Conservation (phyloP, 1,140 invertebrate species). For the Campodea augens region DNA sequence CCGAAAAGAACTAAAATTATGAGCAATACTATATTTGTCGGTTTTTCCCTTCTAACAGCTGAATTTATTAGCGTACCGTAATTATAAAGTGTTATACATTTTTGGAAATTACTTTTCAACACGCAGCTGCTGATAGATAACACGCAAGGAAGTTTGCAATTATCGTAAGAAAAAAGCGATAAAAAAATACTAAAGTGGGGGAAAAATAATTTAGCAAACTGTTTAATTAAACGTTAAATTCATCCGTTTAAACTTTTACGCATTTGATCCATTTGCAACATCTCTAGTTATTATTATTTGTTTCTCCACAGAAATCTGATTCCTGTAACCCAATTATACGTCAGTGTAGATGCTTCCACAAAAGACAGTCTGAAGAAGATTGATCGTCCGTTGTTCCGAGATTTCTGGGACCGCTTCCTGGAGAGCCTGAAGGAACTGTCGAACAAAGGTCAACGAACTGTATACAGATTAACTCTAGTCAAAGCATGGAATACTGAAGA, state of each 20-base stretch:
- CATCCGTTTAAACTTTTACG: no score
- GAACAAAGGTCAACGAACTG: slow-evolving; percentile 39
- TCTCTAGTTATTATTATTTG: slow-evolving; percentile 6
- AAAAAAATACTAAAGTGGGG: not conserved
- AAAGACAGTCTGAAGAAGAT: slow-evolving; percentile 44
- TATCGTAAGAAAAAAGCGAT: no score
- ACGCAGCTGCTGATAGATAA: no score
- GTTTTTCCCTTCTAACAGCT: no score
- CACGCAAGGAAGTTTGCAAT: no score
- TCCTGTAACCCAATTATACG: slow-evolving; percentile 43
- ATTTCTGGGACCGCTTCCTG: slow-evolving; percentile 41
- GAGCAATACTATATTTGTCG: no score
- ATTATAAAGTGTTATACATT: no score
- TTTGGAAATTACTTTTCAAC: no score
- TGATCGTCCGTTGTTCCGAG: slow-evolving; percentile 38
- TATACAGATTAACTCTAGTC: slow-evolving; percentile 41
- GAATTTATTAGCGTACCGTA: no score
- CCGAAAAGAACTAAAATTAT: no score
- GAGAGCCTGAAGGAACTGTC: slow-evolving; percentile 33
- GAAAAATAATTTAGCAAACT: slow-evolving; percentile 1
- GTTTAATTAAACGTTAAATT: no score
- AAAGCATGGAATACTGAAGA: slow-evolving; percentile 42
- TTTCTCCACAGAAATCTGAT: slow-evolving; percentile 27
- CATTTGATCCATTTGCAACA: no score
- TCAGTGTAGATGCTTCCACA: slow-evolving; percentile 40